Conservation (phyloP, 2,888 invertebrate species). For the Dyspetes luteomarginatus region DNA sequence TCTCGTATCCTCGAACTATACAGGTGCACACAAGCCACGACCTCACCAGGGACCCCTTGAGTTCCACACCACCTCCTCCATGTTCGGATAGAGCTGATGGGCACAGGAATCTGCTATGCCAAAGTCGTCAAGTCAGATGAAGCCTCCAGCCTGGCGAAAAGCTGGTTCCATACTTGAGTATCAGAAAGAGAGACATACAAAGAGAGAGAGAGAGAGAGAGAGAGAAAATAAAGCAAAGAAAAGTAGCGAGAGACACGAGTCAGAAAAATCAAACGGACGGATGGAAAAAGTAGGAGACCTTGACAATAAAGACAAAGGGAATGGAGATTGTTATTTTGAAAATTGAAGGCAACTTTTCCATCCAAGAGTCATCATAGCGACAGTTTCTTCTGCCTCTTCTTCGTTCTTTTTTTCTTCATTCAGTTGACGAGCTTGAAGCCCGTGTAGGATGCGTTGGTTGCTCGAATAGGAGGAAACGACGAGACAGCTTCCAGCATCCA, state of each 20-base stretch:
- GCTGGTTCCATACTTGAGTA: slow-evolving; percentile 52
- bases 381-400: slow-evolving; percentile 2
- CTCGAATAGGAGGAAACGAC: slow-evolving; percentile 22
- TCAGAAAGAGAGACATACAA: slow-evolving; percentile 57
- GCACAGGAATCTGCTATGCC: slow-evolving; percentile 18
- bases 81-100: slow-evolving; percentile 68
- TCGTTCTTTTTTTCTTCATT: slow-evolving; percentile 3
- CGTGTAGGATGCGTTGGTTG: slow-evolving; percentile 25
- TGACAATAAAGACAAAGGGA: slow-evolving; percentile 62
- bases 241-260: slow-evolving; percentile 55
- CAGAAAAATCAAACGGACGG: slow-evolving; percentile 32
- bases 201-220: slow-evolving; percentile 65
- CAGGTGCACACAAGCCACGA: slow-evolving; percentile 59
- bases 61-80: slow-evolving; percentile 39
- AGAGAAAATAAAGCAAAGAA: slow-evolving; percentile 59
- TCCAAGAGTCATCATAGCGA: slow-evolving; percentile 1
- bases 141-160: slow-evolving; percentile 31
- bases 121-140: slow-evolving; percentile 47
- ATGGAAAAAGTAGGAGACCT: slow-evolving; percentile 4
- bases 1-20: slow-evolving; percentile 60
- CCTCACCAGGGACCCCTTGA: slow-evolving; percentile 44
- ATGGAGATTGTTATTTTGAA: slow-evolving; percentile 77
- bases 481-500: slow-evolving; percentile 11
- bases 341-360: slow-evolving; percentile 70
- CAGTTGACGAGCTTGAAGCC: neutral